phyloP scores from a whole-genome alignment of 2,797 vertebrate genomes.

The Valencia hispanica region DNA sequence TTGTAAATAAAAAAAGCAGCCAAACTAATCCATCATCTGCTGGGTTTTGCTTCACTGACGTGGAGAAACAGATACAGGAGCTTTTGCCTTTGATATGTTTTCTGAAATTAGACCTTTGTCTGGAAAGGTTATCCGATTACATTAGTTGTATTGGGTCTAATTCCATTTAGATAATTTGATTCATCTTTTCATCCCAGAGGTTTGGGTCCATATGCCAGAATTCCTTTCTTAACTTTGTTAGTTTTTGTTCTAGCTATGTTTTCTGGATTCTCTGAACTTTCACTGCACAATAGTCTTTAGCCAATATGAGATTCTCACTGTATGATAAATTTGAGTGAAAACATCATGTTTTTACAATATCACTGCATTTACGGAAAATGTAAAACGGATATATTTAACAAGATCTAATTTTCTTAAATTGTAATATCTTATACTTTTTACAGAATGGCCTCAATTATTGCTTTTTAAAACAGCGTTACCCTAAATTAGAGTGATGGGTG shows the following conservation, averaged over 20 bases:
- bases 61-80: slow-evolving; percentile 15
- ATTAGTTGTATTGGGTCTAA: slow-evolving; percentile 11
- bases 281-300: slow-evolving; percentile 3
- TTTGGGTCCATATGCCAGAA: slow-evolving; percentile 3
- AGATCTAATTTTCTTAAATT: not conserved
- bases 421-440: not conserved
- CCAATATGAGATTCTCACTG: not conserved
- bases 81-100: slow-evolving; percentile 9
- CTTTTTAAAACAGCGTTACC: not conserved
- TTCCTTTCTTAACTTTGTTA: slow-evolving; percentile 2
- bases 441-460: not conserved
- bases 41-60: slow-evolving; percentile 38
- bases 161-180: slow-evolving; percentile 10
- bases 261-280: slow-evolving; percentile 5
- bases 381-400: not conserved
- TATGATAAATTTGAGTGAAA: not conserved
- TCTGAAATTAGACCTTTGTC: slow-evolving; percentile 15
- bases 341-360: not conserved
- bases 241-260: not conserved
- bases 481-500: not conserved
- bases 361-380: not conserved
- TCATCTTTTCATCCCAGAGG: slow-evolving; percentile 5
- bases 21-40: slow-evolving; percentile 53
- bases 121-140: slow-evolving; percentile 5
- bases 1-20: slow-evolving; percentile 46